Base-by-base conservation (phyloP, 2,888 invertebrate genomes). In the Megalurothrips usitatus region DNA sequence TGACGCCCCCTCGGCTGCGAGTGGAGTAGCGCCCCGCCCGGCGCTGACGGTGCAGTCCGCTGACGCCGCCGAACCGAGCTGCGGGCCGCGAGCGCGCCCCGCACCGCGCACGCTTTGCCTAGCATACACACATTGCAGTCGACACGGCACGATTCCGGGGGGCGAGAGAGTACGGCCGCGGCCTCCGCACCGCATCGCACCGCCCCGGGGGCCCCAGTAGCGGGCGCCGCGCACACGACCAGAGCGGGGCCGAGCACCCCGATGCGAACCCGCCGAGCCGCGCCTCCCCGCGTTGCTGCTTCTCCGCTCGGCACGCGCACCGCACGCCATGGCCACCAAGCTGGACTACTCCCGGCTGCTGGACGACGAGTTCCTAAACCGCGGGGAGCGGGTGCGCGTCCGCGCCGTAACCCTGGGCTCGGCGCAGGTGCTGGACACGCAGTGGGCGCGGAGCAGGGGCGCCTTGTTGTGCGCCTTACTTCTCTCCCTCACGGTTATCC, bases 351-450 rank as follows among this genome's bases (percentile, higher is more conserved):
- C 68, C 23, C 23, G 68, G 23, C 26, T 75, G 68, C 68, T 75
- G 23, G 68, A 75, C 68, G 68, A 75, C 68, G 68, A 75, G 68
- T 75, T 75, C 26, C 68, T 75, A 10, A 75, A 75, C 68, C 68
- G 68, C 68, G 26, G 68, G 23, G 68, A 75, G 68, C 68, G 68
- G 23, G 58, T 58, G 58, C 58, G 68, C 26, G 26, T 23, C 11
- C 26, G 10, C 26, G 12, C 68, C 12, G 68, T 75, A 26, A 26
- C 68, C 23, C 68, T n/a, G 68, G 68, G 68, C 26, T n/a, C 68
- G 11, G 68, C 68, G 23, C 9, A 23, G 23, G 68, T 75, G 68
- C 68, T 75, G 26, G 68, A 26, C 26, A 10, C 26, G 23, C 34
- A 43, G 34, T 17, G 19, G 58, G 58, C 14, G 0, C 58, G 19